Base-by-base conservation (phyloP, 1,140 invertebrate species). In the Steinernema khuongi region DNA sequence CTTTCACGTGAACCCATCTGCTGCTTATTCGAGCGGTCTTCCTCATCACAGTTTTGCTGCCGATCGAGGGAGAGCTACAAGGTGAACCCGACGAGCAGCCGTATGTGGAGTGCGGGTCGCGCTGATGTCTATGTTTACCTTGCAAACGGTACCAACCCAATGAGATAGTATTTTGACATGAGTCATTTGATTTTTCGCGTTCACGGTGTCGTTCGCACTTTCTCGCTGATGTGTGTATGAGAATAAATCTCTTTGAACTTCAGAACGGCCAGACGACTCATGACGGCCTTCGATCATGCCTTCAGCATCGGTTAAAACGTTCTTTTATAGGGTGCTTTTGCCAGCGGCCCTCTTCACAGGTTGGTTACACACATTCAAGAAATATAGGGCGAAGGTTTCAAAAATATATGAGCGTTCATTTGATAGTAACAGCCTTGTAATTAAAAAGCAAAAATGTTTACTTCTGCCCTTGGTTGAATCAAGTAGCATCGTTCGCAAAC, bases 281-380 rank as follows among this genome's bases (percentile, higher is more conserved):
- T 60, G 50, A 60, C 7, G 50, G 4, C 50, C 14, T 60, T 60
- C 22, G 36, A 67, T 28, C 33, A 77, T 77, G 75, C 75, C 77
- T 60, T 36, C 75, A 22, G 67, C 77, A 60, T 31, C 68, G 11
- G 72, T 77, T 33, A 79, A 79, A 79, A 79, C 50, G 32, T 19
- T 73, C 71, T 44, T 72, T 17, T 70, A 77, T 22, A 77, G 70
- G 67, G 11, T 78, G 1, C 26, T 78, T 1, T 80, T 80, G 17
- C 77, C 77, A 41, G 44, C 72, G 32, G 26, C 41, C 32, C 70
- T 78, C 22, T 28, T 78, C 28, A 29, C 67, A 31, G 76, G 76
- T 76, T 11, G 67, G 11, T 66, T 7, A 11, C 14, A 14, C 18
- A 41, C 36, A 66, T 44, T 67, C 1, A 72, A 22, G 22, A 32